Evolutionary conservation across 2,888 invertebrate genomes (phyloP).

Genomic region (Protophormia terraenovae): DNA sequence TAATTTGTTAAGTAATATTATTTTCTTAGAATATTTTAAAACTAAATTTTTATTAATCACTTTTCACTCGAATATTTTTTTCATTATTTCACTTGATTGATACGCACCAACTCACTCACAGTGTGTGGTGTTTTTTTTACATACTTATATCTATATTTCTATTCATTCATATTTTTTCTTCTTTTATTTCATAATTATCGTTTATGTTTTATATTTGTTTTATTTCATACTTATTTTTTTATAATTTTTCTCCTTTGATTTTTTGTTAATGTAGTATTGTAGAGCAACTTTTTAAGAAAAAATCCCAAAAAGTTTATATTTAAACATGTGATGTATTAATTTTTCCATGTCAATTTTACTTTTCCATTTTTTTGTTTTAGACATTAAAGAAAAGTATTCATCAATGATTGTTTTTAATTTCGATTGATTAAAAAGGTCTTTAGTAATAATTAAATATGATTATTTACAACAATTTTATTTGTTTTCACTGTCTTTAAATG

Average conservation of each 20-base stretch:
- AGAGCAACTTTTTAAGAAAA: slow-evolving; percentile 10
- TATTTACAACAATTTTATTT: not conserved
- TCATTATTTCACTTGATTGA: slow-evolving; percentile 30
- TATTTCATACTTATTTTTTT: not conserved
- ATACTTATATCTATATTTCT: not conserved
- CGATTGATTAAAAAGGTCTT: slow-evolving; percentile 3
- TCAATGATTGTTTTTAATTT: slow-evolving; percentile 20
- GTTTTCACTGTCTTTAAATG: slow-evolving; percentile 2
- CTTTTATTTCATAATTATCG: slow-evolving; percentile 34
- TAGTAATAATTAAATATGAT: not conserved
- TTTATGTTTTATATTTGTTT: not conserved
- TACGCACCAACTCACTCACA: slow-evolving; percentile 22
- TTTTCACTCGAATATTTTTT: slow-evolving; percentile 4
- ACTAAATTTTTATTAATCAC: slow-evolving; percentile 1
- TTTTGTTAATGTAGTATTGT: not conserved
- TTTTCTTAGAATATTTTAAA: not conserved
- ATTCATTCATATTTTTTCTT: slow-evolving; percentile 12
- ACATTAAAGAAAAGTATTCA: not conserved
- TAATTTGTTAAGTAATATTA: not conserved
- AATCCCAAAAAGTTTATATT: slow-evolving; percentile 1
- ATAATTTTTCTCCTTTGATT: not conserved
- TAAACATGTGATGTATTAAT: slow-evolving; percentile 31
- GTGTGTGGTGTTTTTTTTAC: slow-evolving; percentile 18
- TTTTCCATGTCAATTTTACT: slow-evolving; percentile 18
- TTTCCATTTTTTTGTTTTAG: not conserved